A percentile compares a stretch with the other conserved stretches of the same genome.
phyloP scores from a whole-genome alignment of 1,140 invertebrate species.

The Drosophila bipectinata region DNA sequence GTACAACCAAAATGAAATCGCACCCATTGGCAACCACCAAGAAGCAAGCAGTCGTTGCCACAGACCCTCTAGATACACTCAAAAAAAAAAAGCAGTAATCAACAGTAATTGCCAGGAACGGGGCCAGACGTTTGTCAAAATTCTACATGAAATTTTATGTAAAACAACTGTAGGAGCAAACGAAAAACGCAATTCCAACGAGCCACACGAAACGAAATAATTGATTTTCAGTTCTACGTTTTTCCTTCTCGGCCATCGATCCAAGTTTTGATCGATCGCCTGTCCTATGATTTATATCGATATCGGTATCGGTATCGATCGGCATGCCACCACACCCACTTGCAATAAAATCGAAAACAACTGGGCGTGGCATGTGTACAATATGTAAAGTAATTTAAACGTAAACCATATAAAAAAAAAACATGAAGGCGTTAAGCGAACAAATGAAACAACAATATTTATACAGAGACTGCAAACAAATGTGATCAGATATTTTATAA shows the following conservation, averaged over 20 bases:
- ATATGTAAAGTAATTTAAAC: conserved; percentile 65
- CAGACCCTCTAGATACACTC: conserved; percentile 1
- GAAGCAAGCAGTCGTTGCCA: conserved; percentile 37
- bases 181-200: conserved; percentile 83
- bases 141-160: conserved; percentile 79
- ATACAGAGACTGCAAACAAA: conserved; percentile 84
- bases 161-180: conserved; percentile 82
- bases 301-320: conserved; percentile 14
- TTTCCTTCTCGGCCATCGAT: conserved; percentile 51
- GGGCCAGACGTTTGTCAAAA: conserved; percentile 74
- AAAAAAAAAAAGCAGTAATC: background rate
- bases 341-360: background rate
- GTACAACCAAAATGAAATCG: conserved; percentile 72
- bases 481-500: conserved; percentile 84
- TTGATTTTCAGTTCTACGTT: conserved; percentile 45
- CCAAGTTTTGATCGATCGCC: conserved; percentile 45
- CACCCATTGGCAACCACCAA: conserved; percentile 67
- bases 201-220: conserved; percentile 32
- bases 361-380: conserved; percentile 55
- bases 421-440: conserved; percentile 45
- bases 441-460: conserved; percentile 79
- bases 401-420: conserved; percentile 47
- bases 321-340: conserved; percentile 12
- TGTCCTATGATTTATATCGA: conserved; percentile 48
- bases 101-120: conserved; percentile 38